Percentiles rank a stretch among this genome's conserved stretches.
Conservation (phyloP, 2,797 vertebrate species). For the Acanthis flammea region DNA sequence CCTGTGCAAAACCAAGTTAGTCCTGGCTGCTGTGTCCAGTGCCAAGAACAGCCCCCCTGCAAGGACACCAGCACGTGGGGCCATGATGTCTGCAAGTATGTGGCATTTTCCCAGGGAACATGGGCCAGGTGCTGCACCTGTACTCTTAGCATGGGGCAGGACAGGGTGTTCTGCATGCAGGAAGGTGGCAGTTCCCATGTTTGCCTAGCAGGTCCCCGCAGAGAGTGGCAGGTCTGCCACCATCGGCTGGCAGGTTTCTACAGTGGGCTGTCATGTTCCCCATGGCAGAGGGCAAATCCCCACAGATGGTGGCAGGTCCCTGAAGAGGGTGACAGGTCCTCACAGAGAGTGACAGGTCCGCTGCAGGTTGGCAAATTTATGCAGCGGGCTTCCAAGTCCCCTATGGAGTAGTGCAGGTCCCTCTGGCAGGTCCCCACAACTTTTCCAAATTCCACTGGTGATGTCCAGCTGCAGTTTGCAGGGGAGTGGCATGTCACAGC, state of each 20-base stretch:
- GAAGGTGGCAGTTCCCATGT: not conserved
- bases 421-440: not conserved
- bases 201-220: not conserved
- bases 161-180: not conserved
- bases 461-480: conserved; percentile 11
- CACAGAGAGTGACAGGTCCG: not conserved
- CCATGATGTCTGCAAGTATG: fast-evolving
- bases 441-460: not conserved
- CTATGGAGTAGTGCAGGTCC: not conserved
- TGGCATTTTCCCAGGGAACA: not conserved
- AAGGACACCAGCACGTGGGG: fast-evolving
- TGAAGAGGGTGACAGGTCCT: not conserved
- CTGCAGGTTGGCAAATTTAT: not conserved
- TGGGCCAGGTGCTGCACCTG: fast-evolving
- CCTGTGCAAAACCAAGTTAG: not conserved
- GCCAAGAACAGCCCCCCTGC: not conserved
- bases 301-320: not conserved
- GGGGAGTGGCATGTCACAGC: not conserved
- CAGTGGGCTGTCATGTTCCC: not conserved
- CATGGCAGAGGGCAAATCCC: not conserved
- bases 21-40: not conserved
- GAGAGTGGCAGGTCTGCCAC: not conserved
- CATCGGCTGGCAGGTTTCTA: not conserved
- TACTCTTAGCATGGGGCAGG: not conserved
- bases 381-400: not conserved